Percentiles rank a stretch among this genome's conserved stretches.
phyloP scores from a whole-genome alignment of 1,140 invertebrate genomes.

The Hyphantria cunea region DNA sequence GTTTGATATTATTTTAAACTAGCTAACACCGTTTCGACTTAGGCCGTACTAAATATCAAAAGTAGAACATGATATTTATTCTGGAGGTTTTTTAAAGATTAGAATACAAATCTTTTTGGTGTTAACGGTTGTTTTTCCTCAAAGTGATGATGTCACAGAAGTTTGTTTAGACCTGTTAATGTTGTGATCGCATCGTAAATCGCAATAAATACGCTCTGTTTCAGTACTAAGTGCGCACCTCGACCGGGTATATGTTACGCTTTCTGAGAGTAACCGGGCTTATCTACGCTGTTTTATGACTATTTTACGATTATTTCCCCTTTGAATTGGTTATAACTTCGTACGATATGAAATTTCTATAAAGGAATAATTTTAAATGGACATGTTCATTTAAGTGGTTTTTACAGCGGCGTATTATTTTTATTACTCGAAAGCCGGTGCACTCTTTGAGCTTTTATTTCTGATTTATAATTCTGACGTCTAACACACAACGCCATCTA shows the following conservation, averaged over 20 bases:
- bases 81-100: no score
- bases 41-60: no score
- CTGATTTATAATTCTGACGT: no score
- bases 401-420: conserved; percentile 62
- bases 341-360: conserved; percentile 78
- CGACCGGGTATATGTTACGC: conserved; percentile 53
- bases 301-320: conserved; percentile 78
- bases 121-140: no score
- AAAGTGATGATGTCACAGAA: no score
- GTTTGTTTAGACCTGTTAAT: no score
- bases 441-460: conserved; percentile 23
- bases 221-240: conserved; percentile 42
- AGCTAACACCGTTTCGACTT: no score
- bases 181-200: conserved; percentile 29
- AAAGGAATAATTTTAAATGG: conserved; percentile 72
- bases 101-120: no score
- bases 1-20: no score
- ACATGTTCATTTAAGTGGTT: conserved; percentile 71
- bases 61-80: no score
- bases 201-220: conserved; percentile 45
- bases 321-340: conserved; percentile 75
- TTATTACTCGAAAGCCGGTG: conserved; percentile 42
- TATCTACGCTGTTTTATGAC: conserved; percentile 73
- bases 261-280: conserved; percentile 60
- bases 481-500: no score